Evolutionary conservation across 2,113 vertebrate species (phyloP).

Genomic region (Taxidea taxus): DNA sequence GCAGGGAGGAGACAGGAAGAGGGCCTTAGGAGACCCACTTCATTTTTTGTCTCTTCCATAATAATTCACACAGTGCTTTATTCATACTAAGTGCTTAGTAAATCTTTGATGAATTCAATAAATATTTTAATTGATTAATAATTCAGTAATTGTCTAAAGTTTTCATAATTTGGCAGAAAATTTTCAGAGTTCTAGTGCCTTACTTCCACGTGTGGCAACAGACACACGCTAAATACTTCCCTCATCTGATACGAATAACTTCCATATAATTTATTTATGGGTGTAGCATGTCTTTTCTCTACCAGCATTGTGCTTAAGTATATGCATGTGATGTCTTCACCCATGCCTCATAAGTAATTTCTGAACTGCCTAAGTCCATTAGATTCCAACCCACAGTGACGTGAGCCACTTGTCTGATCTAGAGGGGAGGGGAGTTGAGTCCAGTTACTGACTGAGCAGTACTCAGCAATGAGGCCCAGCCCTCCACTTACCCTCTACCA

Average conservation of each 20-base stretch:
- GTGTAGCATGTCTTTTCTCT: not conserved
- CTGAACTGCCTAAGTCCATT: not conserved
- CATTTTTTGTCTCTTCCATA: not conserved
- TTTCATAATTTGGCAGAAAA: not conserved
- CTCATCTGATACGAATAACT: conserved; percentile 1
- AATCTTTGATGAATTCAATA: not conserved
- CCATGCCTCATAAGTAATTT: not conserved
- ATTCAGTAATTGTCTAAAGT: conserved; percentile 29
- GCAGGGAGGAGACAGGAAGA: not conserved
- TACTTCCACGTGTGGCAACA: not conserved
- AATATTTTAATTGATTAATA: conserved; percentile 32
- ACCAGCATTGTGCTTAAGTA: not conserved
- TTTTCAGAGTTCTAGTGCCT: conserved; percentile 17
- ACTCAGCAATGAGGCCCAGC: not conserved
- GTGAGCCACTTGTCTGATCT: not conserved
- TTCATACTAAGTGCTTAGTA: not conserved
- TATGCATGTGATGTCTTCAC: not conserved
- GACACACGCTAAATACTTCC: not conserved
- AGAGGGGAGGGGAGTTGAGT: not conserved
- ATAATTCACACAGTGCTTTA: not conserved
- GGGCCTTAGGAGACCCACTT: not conserved
- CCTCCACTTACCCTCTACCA: not conserved
- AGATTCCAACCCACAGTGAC: not conserved
- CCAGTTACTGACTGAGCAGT: not conserved
- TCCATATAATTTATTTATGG: conserved; percentile 8